Evolutionary conservation across 1,140 invertebrate genomes (phyloP), one percentile per base, ranked within the genome.

Genomic region (Dryas iulia): DNA sequence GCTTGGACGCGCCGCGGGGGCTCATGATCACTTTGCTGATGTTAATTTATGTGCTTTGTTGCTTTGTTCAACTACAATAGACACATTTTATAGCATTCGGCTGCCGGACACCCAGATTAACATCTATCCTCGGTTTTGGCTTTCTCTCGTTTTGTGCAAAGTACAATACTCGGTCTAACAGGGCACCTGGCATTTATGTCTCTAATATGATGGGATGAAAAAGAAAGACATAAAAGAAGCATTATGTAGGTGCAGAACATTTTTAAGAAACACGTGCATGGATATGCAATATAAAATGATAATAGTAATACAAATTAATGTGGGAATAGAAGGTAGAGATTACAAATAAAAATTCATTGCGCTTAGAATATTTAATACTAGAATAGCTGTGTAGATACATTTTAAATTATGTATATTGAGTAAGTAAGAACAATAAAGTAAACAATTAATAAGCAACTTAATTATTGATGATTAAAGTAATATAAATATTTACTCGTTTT

Each of bases 11-110:
- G 31, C 86, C 35, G 76, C 87, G 79, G 89, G 87, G 69, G 75
- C 73, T 87, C 87, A 91, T 91, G 86, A 91, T 91, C 87, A 90
- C 86, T 88, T 84, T 85, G 86, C 86, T 86, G 82, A 82, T 84
- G 82, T 89, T 90, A 90, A 91, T 91, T 91, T 91, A 91, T 91
- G 89, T 91, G 76, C 82, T 89, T 89, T 90, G 89, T 89, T 74
- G 82, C 82, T 77, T 90, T 91, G 86, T 91, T 66, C 78, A 69
- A 59, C 67, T 47, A 91, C 87, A 91, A 89, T 82, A 66, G 77
- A 57, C 65, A 73, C 74, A 86, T 89, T 91, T 91, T 90, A 89
- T 89, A 87, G 81, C 82, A 64, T 79, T 84, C 79, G 79, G 74
- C 86, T 87, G 87, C 89, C 81, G 87, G 87, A 88, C 87, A 86